phyloP scores from a whole-genome alignment of 2,888 invertebrate species.

The Gnatocerus cornutus region DNA sequence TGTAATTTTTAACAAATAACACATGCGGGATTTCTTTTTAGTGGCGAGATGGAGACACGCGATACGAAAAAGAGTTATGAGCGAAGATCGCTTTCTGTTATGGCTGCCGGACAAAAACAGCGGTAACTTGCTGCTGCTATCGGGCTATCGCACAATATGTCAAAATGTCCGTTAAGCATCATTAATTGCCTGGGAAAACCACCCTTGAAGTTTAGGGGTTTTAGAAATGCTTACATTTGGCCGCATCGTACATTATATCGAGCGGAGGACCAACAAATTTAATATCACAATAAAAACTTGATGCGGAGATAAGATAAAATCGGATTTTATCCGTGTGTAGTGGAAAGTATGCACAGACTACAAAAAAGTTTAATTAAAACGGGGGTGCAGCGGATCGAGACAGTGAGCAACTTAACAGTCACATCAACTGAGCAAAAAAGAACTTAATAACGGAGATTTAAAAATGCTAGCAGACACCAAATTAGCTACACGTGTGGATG shows the following conservation, averaged over 20 bases:
- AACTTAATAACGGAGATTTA: too few relatives aligned
- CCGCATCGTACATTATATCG: conserved; percentile 22
- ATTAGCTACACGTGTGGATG: too few relatives aligned
- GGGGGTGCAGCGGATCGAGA: too few relatives aligned
- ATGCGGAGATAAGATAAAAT: background rate
- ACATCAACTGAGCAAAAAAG: too few relatives aligned
- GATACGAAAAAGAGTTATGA: conserved; percentile 57
- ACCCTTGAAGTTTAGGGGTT: conserved; percentile 29
- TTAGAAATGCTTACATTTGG: conserved; percentile 15
- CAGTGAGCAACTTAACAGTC: too few relatives aligned
- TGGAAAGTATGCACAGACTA: too few relatives aligned
- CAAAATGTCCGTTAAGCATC: conserved; percentile 59
- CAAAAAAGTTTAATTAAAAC: too few relatives aligned
- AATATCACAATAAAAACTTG: background rate
- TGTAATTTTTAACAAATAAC: conserved; percentile 54
- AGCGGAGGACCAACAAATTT: conserved; percentile 21
- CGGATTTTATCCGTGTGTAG: background rate
- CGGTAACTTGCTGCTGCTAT: conserved; percentile 43
- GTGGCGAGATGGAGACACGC: conserved; percentile 53
- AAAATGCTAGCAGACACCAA: too few relatives aligned
- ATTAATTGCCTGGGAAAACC: conserved; percentile 54
- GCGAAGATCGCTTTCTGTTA: conserved; percentile 43
- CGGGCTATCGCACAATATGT: conserved; percentile 56
- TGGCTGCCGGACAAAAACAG: conserved; percentile 52
- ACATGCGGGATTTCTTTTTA: conserved; percentile 54